Evolutionary conservation across 1,140 invertebrate genomes (phyloP).

Genomic region (Pseudachorutes palmiensis): DNA sequence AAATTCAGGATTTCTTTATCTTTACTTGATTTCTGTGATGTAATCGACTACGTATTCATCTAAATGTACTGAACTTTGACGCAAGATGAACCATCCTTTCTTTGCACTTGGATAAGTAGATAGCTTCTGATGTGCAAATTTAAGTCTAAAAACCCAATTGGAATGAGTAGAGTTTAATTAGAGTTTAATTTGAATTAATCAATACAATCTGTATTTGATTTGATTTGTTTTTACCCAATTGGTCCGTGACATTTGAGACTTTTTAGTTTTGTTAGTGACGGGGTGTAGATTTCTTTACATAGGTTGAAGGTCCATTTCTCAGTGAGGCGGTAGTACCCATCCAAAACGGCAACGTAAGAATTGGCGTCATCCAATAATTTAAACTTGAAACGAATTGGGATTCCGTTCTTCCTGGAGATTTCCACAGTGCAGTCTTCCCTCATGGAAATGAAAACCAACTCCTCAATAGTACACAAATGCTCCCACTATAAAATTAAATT

Average conservation of each 20-base stretch:
- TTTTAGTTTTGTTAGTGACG: conserved; percentile 62
- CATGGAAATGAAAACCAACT: conserved; percentile 67
- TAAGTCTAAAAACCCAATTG: conserved; percentile 60
- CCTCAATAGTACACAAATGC: conserved; percentile 68
- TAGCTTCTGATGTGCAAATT: conserved; percentile 73
- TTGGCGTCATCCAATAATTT: conserved; percentile 50
- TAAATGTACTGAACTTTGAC: conserved; percentile 69
- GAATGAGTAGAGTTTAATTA: background rate
- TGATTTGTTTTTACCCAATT: conserved; percentile 54
- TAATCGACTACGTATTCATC: conserved; percentile 70
- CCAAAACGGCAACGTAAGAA: conserved; percentile 73
- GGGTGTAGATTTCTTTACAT: conserved; percentile 66
- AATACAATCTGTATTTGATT: background rate
- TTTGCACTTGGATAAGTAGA: conserved; percentile 64
- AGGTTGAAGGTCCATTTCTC: conserved; percentile 84
- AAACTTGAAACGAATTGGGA: conserved; percentile 66
- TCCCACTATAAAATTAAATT: conserved; percentile 52
- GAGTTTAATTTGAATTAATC: background rate
- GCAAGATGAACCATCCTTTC: conserved; percentile 66
- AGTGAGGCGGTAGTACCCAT: conserved; percentile 79
- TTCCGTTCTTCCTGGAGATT: conserved; percentile 66
- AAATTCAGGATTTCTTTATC: conserved; percentile 20
- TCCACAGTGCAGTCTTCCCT: conserved; percentile 62
- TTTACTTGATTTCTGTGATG: conserved; percentile 59
- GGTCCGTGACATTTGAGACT: conserved; percentile 76